Evolutionary conservation across 2,113 vertebrate species (phyloP).

Genomic region (Baryphthengus martii): DNA sequence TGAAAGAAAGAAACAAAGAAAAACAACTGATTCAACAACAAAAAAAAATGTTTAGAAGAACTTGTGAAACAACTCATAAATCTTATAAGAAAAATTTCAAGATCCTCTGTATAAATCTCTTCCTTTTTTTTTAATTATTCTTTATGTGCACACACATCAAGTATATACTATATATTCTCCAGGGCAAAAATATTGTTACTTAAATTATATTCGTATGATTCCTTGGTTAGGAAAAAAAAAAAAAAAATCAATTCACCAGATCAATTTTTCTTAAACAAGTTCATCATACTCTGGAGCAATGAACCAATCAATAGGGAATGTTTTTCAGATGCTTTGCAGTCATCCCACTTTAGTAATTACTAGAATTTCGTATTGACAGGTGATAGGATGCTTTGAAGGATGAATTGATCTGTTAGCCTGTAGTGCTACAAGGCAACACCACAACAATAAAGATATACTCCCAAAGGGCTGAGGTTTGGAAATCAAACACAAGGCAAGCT

Average conservation of each 20-base stretch:
- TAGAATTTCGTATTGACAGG: conserved; percentile 75
- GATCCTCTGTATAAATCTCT: background rate
- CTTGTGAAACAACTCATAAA: background rate
- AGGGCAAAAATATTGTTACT: conserved; percentile 61
- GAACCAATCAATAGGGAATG: conserved; percentile 75
- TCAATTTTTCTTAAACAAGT: conserved; percentile 82
- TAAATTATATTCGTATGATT: conserved; percentile 70
- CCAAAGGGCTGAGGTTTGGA: conserved; percentile 45
- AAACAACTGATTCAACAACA: background rate
- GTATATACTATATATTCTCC: background rate
- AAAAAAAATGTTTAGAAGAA: background rate
- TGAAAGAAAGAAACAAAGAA: background rate
- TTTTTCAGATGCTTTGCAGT: conserved; percentile 72
- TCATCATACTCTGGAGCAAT: conserved; percentile 72
- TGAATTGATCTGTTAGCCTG: conserved; percentile 79
- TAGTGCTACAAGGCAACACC: conserved; percentile 68
- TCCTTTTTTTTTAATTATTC: background rate
- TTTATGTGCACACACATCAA: background rate
- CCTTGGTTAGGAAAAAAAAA: conserved; percentile 53
- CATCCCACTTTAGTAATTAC: conserved; percentile 71
- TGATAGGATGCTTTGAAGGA: conserved; percentile 75
- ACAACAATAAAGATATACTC: conserved; percentile 70
- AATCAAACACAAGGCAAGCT: conserved; percentile 74
- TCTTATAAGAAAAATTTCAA: background rate
- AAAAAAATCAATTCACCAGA: conserved; percentile 73